Percentiles rank a stretch among this genome's conserved stretches.
Evolutionary conservation across 2,113 vertebrate genomes (phyloP).

Genomic region (Sterna hirundo): DNA sequence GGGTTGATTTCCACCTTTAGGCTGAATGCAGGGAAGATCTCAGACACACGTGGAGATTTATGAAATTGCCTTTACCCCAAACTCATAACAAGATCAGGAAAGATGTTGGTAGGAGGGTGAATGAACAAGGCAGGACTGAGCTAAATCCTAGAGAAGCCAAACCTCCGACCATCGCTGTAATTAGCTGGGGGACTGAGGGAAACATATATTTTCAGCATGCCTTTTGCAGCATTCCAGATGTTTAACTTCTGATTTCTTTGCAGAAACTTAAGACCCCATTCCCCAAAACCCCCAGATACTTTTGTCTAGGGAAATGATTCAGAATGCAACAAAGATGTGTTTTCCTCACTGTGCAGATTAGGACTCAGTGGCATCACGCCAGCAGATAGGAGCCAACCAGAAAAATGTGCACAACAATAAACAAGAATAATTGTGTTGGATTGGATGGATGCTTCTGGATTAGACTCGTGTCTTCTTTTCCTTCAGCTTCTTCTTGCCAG

Average conservation of each 20-base stretch:
- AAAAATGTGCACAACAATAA: background rate
- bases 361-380: background rate
- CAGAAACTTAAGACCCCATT: background rate
- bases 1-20: background rate
- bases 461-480: background rate
- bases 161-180: fast-evolving
- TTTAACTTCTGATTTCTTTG: background rate
- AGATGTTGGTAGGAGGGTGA: background rate
- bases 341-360: background rate
- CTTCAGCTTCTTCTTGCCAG: background rate
- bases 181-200: background rate
- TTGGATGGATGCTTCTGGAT: background rate
- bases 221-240: background rate
- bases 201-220: background rate
- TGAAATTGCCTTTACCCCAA: background rate
- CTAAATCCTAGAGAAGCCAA: background rate
- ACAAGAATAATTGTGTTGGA: background rate
- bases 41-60: background rate
- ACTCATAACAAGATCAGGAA: background rate
- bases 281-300: background rate
- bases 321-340: background rate
- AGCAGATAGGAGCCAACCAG: background rate
- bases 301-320: background rate
- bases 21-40: background rate
- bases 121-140: background rate